phyloP scores from a whole-genome alignment of 1,140 invertebrate species.

The Camponotus floridanus region DNA sequence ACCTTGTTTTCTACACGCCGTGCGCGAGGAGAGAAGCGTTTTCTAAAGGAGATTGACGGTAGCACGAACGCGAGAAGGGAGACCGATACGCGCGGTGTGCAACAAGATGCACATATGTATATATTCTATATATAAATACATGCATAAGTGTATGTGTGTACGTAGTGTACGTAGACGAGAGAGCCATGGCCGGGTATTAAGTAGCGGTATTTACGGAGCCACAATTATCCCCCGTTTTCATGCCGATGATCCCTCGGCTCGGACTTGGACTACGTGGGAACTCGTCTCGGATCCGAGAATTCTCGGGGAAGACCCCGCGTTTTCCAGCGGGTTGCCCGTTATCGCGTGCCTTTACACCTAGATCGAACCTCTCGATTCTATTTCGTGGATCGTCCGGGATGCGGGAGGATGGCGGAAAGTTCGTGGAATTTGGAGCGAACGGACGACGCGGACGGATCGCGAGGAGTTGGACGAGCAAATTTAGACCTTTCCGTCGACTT shows the following conservation, averaged over 20 bases:
- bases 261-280: conserved; percentile 70
- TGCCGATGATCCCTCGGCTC: conserved; percentile 71
- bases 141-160: too few species aligned
- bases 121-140: too few species aligned
- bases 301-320: conserved; percentile 15
- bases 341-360: conserved; percentile 11
- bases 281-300: conserved; percentile 37
- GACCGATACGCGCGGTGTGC: conserved; percentile 56
- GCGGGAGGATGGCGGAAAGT: conserved; percentile 35
- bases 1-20: conserved; percentile 68
- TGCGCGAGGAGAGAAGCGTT: conserved; percentile 63
- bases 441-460: conserved; percentile 46
- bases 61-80: conserved; percentile 64
- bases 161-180: conserved; percentile 50
- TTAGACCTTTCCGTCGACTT: conserved; percentile 69
- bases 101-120: conserved; percentile 50
- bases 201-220: conserved; percentile 77
- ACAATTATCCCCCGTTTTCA: conserved; percentile 78
- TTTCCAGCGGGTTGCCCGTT: conserved; percentile 43
- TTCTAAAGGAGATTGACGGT: conserved; percentile 71
- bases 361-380: conserved; percentile 14
- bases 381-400: background rate
- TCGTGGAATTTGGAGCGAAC: conserved; percentile 68
- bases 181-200: conserved; percentile 75
- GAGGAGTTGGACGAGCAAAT: conserved; percentile 74